Base-by-base conservation (phyloP, 2,113 vertebrate genomes). In the Larimichthys polyactis region DNA sequence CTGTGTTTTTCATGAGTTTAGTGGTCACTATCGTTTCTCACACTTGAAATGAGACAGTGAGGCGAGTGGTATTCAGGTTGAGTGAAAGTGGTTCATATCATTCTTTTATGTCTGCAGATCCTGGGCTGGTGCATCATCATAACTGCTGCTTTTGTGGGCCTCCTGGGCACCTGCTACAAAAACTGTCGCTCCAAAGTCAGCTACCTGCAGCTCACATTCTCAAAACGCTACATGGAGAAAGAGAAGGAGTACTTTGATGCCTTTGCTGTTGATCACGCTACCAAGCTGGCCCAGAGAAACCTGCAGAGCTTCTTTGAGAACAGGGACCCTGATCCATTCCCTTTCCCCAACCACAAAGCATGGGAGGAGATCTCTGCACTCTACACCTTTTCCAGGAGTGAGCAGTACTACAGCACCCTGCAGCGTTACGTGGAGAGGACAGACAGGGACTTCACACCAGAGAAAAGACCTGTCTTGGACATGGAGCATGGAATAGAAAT, bases 111-210 rank as follows among this genome's bases (percentile, higher is more conserved):
- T 59, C 24, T 77, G 64, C 79, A 96, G 95, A 94, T 96, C 60
- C 81, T 96, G 24, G 96, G 95, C 57, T 96, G 95, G 95, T 75
- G 77, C 20, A 77, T 96, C 44, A 90, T 96, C 71, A 94, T 95
- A 17, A 59, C 80, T 3, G 27, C 90, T 0, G 78, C 83, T 0
- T 0, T 84, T 4, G n/a, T 74, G 0, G 92, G 79, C 1, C 88
- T 96, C 51, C 20, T 92, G 8, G 91, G 92, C 1, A 92, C 93
- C 46, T 96, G 96, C 83, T 94, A 63, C 72, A 93, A 59, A 6
- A 95, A 95, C 87, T 96, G 95, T 59, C 90, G 92, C 64, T 96
- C 95, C 66, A 70, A 93, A 69, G 94, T 96, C 59, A 96, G 96
- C 90, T 96, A 89, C 91, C 86, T 96, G 77, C 96, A 96, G 90